Conservation (phyloP, 2,888 invertebrate genomes). For the Pardosa pseudoannulata region DNA sequence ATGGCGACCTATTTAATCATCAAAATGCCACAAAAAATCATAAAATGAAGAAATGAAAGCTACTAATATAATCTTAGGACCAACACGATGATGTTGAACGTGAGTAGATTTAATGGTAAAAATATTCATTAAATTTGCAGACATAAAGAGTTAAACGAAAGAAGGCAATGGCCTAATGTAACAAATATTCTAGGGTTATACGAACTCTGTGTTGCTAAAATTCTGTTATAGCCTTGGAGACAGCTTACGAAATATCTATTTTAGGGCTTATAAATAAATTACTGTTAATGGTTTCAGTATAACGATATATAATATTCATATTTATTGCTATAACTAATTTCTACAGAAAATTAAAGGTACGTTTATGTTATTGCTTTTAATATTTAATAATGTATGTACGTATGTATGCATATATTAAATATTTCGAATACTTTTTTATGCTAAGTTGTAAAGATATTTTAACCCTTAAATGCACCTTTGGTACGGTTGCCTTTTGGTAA, state of each 20-base stretch:
- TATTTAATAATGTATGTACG: too few species aligned
- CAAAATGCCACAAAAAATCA: background rate
- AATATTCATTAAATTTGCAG: constrained; percentile 12
- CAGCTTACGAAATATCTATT: background rate
- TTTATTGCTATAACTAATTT: too few species aligned
- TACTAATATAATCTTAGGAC: background rate
- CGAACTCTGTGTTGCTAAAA: background rate
- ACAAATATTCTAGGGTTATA: background rate
- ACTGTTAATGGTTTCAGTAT: too few species aligned
- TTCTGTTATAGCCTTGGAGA: background rate
- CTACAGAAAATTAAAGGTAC: too few species aligned
- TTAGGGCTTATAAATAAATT: too few species aligned
- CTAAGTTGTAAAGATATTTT: too few species aligned
- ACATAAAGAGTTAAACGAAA: background rate
- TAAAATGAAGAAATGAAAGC: background rate
- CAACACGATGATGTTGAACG: background rate
- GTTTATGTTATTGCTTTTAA: too few species aligned
- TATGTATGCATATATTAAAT: too few species aligned
- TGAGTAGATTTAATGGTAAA: background rate
- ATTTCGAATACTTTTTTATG: too few species aligned
- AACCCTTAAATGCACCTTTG: too few species aligned
- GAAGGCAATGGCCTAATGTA: background rate
- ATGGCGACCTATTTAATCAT: background rate
- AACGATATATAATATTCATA: too few species aligned
- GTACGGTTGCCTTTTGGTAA: too few species aligned